Evolutionary conservation across 2,113 vertebrate genomes (phyloP).

Genomic region (Dipodomys stephensi): DNA sequence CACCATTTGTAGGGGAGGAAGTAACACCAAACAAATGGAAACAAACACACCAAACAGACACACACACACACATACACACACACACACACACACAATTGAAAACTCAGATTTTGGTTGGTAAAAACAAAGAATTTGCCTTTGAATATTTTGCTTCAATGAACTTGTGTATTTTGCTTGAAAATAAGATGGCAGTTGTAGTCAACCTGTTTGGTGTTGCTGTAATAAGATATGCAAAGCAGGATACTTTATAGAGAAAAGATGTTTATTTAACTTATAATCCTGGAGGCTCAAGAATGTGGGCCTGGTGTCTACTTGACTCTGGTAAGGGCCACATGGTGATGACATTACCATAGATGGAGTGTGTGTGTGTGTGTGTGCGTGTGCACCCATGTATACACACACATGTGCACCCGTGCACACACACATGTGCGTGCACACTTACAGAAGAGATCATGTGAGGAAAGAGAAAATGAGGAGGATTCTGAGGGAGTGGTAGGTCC

Average conservation of each 20-base stretch:
- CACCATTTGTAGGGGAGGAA: neutral
- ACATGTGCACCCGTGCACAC: too few relatives aligned
- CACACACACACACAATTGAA: neutral
- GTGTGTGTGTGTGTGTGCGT: too few relatives aligned
- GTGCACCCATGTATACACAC: too few relatives aligned
- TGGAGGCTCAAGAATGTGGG: neutral
- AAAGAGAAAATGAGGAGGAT: neutral
- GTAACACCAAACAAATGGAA: neutral
- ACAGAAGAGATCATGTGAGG: neutral
- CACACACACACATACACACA: neutral
- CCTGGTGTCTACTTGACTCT: neutral
- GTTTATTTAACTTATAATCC: neutral
- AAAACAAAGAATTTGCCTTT: neutral
- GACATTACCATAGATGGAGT: neutral
- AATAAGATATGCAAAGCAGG: neutral
- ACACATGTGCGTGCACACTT: too few relatives aligned
- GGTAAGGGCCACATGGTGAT: neutral
- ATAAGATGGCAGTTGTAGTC: neutral
- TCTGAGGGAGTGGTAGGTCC: neutral
- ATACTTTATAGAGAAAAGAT: neutral
- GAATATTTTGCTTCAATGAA: conserved; percentile 18
- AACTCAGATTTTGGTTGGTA: neutral
- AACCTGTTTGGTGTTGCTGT: neutral
- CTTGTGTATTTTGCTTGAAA: neutral
- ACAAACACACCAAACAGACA: too few relatives aligned